phyloP scores from a whole-genome alignment of 2,113 vertebrate species.

The Xenopus laevis region DNA sequence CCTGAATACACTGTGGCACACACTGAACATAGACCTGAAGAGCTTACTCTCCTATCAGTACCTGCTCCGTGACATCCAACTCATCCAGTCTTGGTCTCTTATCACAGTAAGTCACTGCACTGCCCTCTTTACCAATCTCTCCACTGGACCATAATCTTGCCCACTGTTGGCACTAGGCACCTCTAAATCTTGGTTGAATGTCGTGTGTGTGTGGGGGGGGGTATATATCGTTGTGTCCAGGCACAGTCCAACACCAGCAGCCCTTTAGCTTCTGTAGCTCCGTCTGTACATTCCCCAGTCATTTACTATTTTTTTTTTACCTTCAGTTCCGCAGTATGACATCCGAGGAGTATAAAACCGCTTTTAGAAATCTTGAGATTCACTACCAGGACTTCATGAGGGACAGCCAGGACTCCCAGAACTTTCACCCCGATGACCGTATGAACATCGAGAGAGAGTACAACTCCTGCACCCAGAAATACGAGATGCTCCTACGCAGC shows the following conservation, averaged over 20 bases:
- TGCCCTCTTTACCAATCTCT: too few species aligned
- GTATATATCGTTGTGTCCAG: too few species aligned
- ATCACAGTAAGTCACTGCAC: conserved; percentile 62
- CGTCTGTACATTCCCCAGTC: too few species aligned
- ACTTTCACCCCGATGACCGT: conserved; percentile 77
- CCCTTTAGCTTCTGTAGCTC: too few species aligned
- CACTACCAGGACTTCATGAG: conserved; percentile 90
- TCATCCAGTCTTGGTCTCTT: conserved; percentile 84
- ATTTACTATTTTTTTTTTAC: not conserved
- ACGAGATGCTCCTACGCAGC: conserved; percentile 74
- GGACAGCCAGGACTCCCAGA: conserved; percentile 77
- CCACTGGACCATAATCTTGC: too few species aligned
- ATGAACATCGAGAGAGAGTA: conserved; percentile 81
- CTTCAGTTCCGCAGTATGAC: conserved; percentile 83
- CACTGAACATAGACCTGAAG: conserved; percentile 77
- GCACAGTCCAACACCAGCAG: too few species aligned
- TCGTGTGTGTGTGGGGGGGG: too few species aligned
- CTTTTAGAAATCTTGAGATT: conserved; percentile 78
- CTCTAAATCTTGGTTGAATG: too few species aligned
- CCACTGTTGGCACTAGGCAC: too few species aligned
- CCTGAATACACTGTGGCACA: conserved; percentile 75
- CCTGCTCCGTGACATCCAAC: conserved; percentile 77
- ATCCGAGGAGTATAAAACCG: conserved; percentile 75
- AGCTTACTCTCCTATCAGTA: conserved; percentile 84
- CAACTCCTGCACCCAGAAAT: conserved; percentile 69